phyloP scores from a whole-genome alignment of 2,888 invertebrate species.

The Tromatobia lineatoria region DNA sequence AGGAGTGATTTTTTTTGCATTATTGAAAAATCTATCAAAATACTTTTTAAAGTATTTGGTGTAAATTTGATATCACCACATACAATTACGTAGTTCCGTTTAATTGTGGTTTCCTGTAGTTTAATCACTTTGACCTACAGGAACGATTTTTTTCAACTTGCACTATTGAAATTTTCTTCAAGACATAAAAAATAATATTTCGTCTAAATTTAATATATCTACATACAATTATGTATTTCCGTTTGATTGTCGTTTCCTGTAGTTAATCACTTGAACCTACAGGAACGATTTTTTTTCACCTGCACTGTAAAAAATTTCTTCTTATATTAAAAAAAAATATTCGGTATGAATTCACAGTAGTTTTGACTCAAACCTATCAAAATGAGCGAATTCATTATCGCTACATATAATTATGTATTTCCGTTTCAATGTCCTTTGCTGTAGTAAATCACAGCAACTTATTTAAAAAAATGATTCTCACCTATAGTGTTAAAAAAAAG shows the following conservation, averaged over 20 bases:
- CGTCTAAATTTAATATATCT: slow-evolving; percentile 1
- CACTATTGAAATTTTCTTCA: too few relatives aligned
- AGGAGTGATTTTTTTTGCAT: neutral
- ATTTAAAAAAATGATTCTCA: neutral
- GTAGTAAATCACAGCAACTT: neutral
- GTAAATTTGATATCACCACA: neutral
- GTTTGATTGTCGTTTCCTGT: neutral
- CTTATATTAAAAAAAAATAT: too few relatives aligned
- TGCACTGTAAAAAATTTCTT: neutral
- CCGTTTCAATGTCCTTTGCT: neutral
- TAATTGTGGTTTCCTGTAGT: neutral
- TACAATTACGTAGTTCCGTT: neutral
- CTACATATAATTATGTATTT: slow-evolving; percentile 1
- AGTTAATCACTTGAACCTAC: neutral
- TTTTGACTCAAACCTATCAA: too few relatives aligned
- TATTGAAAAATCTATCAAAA: too few relatives aligned
- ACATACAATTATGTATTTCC: neutral
- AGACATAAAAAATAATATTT: too few relatives aligned
- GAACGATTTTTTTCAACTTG: neutral
- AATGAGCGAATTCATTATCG: too few relatives aligned
- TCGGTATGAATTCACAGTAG: too few relatives aligned
- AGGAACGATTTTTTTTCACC: neutral
- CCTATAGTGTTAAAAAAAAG: neutral
- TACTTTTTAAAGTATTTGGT: too few relatives aligned
- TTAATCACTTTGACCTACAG: neutral